A percentile compares a stretch with the other conserved stretches of the same genome.
These are phyloP conservation scores for Anoplius nigerrimus DNA, from an alignment of 2,888 invertebrate genomes.

Conservation along the genomic window DNA sequence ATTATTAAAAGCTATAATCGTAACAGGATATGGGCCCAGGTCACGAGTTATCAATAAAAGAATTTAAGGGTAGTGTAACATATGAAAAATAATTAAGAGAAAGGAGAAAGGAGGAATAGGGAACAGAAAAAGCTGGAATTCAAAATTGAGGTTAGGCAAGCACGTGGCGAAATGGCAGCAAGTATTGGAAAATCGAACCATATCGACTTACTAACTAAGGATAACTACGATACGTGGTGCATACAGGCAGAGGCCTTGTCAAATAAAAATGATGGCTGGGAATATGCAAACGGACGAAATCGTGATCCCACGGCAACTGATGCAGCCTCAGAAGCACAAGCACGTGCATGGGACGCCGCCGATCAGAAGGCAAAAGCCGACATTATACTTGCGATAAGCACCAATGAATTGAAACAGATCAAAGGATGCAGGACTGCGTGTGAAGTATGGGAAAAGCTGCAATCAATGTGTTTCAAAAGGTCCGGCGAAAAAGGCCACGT, in stretches of 20 bases:
- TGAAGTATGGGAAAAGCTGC: slow-evolving; percentile 68
- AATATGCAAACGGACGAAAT: slow-evolving; percentile 43
- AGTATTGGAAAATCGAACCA: slow-evolving; percentile 5
- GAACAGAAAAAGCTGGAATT: neutral
- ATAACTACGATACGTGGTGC: slow-evolving; percentile 47
- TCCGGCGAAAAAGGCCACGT: slow-evolving; percentile 69
- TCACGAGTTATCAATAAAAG: neutral
- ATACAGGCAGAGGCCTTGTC: slow-evolving; percentile 46
- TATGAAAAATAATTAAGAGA: no score
- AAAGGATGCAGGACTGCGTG: slow-evolving; percentile 56
- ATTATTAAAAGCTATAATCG: neutral
- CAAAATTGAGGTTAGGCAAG: neutral
- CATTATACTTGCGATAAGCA: slow-evolving; percentile 41
- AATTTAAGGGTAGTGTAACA: no score
- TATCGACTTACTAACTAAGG: slow-evolving; percentile 31
- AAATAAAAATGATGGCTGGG: slow-evolving; percentile 47
- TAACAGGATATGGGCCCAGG: slow-evolving; percentile 2
- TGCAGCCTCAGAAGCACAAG: slow-evolving; percentile 10
- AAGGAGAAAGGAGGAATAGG: no score
- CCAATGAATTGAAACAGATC: slow-evolving; percentile 48
- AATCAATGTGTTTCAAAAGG: slow-evolving; percentile 67
- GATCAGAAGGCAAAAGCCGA: slow-evolving; percentile 47
- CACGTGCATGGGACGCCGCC: slow-evolving; percentile 28
- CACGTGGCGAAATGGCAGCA: neutral
- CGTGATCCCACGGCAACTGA: slow-evolving; percentile 8